Evolutionary conservation across 2,797 vertebrate species (phyloP).

Genomic region (Benthosema pterotum): DNA sequence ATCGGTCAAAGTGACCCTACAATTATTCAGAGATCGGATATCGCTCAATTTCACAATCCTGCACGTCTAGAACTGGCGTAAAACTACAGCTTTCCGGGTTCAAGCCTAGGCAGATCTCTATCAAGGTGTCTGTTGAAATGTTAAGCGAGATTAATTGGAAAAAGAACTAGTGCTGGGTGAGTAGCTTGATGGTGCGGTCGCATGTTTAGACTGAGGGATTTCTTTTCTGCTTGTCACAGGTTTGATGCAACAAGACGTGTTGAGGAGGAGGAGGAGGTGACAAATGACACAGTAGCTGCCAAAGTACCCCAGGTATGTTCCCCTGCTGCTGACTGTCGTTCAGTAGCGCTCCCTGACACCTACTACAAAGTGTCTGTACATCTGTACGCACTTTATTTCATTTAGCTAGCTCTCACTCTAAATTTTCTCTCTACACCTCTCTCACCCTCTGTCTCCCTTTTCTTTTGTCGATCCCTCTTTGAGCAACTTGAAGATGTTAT

Average conservation of each 20-base stretch:
- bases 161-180: no score
- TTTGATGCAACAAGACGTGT: slow-evolving; percentile 6
- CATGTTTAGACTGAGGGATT: no score
- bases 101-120: no score
- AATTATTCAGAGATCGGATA: no score
- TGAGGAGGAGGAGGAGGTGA: background rate
- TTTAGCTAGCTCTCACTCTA: slow-evolving; percentile 23
- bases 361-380: background rate
- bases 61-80: no score
- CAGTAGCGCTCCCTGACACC: slow-evolving; percentile 17
- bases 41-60: no score
- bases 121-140: no score
- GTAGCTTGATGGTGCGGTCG: no score
- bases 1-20: no score
- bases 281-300: background rate
- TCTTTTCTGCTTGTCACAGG: background rate
- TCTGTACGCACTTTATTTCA: slow-evolving; percentile 19
- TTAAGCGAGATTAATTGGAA: no score
- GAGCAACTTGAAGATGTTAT: no score
- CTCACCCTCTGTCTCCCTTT: slow-evolving; percentile 8
- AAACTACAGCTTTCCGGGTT: no score
- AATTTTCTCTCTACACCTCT: slow-evolving; percentile 14
- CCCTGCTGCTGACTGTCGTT: slow-evolving; percentile 15
- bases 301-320: background rate
- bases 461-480: background rate